These are phyloP conservation scores for Malacoraja senta DNA, from an alignment of 2,797 vertebrate genomes.

Conservation along the genomic window DNA sequence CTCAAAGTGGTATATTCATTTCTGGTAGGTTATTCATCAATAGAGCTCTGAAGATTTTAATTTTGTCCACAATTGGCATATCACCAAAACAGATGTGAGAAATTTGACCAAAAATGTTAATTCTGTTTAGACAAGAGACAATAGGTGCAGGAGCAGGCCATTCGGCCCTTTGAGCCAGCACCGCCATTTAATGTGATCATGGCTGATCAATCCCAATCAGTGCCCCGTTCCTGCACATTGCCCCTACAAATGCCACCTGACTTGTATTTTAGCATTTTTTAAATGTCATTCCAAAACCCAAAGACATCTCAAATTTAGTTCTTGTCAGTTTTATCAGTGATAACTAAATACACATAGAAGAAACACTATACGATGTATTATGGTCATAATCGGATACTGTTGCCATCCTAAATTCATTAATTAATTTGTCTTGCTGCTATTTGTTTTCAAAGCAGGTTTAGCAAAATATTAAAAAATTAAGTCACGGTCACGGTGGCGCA, in stretches of 20 bases:
- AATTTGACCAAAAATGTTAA: no score
- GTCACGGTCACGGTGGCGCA: no score
- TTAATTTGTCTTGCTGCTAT: background rate
- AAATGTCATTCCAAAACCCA: background rate
- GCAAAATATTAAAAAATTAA: background rate
- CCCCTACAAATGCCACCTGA: no score
- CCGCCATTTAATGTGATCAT: no score
- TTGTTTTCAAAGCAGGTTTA: background rate
- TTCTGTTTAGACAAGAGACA: no score
- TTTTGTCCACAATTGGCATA: background rate
- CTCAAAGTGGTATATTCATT: background rate
- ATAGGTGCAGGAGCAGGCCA: no score
- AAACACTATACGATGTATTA: background rate
- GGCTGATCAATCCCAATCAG: no score
- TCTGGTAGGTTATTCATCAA: background rate
- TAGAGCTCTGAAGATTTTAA: background rate
- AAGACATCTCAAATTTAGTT: background rate
- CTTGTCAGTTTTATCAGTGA: no score
- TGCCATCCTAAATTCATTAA: background rate
- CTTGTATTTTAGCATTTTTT: no score
- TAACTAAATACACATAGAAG: background rate
- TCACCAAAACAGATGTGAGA: background rate
- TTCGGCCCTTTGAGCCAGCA: no score
- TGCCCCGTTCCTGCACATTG: no score
- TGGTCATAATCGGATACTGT: background rate